These are phyloP conservation scores for Argopecten irradians DNA, from an alignment of 1,140 invertebrate species.

Conservation along the genomic window DNA sequence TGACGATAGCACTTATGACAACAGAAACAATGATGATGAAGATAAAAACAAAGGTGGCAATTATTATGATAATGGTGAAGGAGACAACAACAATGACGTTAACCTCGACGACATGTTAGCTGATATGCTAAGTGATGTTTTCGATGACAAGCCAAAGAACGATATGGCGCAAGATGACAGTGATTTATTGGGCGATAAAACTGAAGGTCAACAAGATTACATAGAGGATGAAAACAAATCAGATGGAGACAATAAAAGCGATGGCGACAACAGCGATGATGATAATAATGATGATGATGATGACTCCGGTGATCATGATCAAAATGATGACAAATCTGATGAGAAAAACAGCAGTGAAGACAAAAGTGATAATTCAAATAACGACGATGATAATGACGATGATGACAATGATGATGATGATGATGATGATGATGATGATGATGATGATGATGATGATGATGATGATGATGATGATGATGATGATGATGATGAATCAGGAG, in stretches of 20 bases:
- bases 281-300: slow-evolving; percentile 16
- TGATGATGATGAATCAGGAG: neutral
- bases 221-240: neutral
- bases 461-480: slow-evolving; percentile 37
- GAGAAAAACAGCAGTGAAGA: neutral
- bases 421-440: slow-evolving; percentile 36
- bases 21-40: slow-evolving; percentile 1
- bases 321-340: slow-evolving; percentile 35
- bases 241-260: no score
- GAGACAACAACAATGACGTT: slow-evolving; percentile 41
- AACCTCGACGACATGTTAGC: slow-evolving; percentile 42
- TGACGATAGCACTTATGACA: slow-evolving; percentile 34
- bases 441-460: slow-evolving; percentile 32
- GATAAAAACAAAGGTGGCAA: neutral
- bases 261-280: neutral
- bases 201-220: no score
- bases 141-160: neutral
- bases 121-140: neutral
- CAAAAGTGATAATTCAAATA: neutral
- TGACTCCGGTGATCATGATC: slow-evolving; percentile 24
- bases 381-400: neutral
- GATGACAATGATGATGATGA: neutral
- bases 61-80: neutral
- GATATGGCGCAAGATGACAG: neutral
- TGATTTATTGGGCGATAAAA: neutral